These are phyloP conservation scores for Macrocentrus cingulum DNA, from an alignment of 1,140 invertebrate species.

Conservation along the genomic window DNA sequence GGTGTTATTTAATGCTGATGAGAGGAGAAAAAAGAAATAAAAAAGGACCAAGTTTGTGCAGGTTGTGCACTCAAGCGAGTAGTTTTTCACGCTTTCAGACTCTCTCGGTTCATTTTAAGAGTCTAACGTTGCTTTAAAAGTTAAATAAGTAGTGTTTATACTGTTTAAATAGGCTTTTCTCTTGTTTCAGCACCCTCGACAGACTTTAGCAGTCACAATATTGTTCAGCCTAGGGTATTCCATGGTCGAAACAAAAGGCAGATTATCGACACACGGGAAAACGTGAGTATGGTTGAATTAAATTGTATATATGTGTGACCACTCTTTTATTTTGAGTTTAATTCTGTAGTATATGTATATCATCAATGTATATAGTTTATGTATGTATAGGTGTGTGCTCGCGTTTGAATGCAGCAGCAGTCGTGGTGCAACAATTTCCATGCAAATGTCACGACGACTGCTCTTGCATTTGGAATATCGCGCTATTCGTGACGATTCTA, in stretches of 20 bases:
- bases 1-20: too few species aligned
- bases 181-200: slow-evolving; percentile 11
- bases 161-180: not conserved
- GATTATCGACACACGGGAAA: slow-evolving; percentile 11
- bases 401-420: not conserved
- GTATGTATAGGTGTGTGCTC: too few species aligned
- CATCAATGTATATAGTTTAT: too few species aligned
- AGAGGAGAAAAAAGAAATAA: too few species aligned
- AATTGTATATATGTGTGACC: too few species aligned
- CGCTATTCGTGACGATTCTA: not conserved
- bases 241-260: slow-evolving; percentile 14
- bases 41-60: too few species aligned
- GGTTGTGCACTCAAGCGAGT: too few species aligned
- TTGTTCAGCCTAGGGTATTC: not conserved
- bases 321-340: too few species aligned
- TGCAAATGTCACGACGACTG: not conserved
- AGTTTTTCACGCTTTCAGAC: too few species aligned
- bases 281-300: slow-evolving; percentile 15
- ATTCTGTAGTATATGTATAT: too few species aligned
- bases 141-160: not conserved
- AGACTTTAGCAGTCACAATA: slow-evolving; percentile 9
- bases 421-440: slow-evolving; percentile 4
- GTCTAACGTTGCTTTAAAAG: not conserved
- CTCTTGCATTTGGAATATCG: not conserved
- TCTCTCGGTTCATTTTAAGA: too few species aligned